Conservation (phyloP, 2,797 vertebrate species). For the Merluccius polli region DNA sequence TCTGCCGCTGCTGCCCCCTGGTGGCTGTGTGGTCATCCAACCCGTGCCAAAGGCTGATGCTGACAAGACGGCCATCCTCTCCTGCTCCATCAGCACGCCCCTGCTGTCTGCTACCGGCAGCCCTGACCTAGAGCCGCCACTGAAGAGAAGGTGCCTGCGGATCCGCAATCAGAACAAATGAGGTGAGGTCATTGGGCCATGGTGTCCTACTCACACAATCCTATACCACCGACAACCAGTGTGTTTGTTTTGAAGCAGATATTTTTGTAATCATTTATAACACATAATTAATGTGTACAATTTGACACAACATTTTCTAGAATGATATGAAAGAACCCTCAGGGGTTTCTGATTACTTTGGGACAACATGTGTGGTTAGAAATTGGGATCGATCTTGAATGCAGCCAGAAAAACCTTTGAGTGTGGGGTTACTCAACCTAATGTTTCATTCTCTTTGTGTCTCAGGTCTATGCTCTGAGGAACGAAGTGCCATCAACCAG, state of each 20-base stretch:
- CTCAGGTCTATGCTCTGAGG: slow-evolving; percentile 68
- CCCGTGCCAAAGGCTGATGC: slow-evolving; percentile 95
- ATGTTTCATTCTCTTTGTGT: slow-evolving; percentile 53
- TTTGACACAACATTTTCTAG: background rate
- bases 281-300: background rate
- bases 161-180: slow-evolving; percentile 99
- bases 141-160: slow-evolving; percentile 99
- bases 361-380: background rate
- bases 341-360: background rate
- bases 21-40: slow-evolving; percentile 94
- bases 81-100: slow-evolving; percentile 88
- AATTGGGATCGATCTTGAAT: background rate
- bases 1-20: slow-evolving; percentile 87
- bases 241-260: background rate
- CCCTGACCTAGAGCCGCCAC: slow-evolving; percentile 91
- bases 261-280: background rate
- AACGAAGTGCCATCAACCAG: slow-evolving; percentile 63
- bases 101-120: slow-evolving; percentile 81
- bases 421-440: slow-evolving; percentile 13
- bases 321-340: background rate
- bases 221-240: background rate
- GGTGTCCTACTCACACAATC: background rate
- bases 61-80: slow-evolving; percentile 87
- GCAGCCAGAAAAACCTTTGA: background rate
- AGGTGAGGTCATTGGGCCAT: slow-evolving; percentile 49